Evolutionary conservation across 2,888 invertebrate species (phyloP), one percentile per base, ranked within the genome.

Genomic region (Aphelenchoides bicaudatus): DNA sequence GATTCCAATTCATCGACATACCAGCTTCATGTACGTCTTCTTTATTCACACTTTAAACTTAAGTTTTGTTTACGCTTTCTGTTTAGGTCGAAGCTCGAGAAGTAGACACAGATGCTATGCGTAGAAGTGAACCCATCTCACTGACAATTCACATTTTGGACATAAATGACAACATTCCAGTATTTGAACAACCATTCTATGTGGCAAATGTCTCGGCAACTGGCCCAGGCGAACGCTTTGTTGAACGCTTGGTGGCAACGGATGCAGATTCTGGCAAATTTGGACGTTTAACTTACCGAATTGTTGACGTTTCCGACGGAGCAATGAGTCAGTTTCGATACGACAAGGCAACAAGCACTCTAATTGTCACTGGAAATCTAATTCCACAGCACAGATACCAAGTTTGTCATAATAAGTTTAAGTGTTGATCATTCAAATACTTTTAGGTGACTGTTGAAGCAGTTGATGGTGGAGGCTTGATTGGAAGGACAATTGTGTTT

Each of bases 61-160:
- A n/a, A n/a, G 21, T 55, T 19, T 61, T 57, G 0, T 50, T 48
- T 56, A 74, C 73, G 69, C 76, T 3, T 71, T n/a, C n/a, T n/a
- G n/a, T n/a, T n/a, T n/a, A n/a, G n/a, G n/a, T n/a, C n/a, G n/a
- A 78, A 72, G 78, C 78, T 2, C 66, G 75, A 13, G 79, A 79
- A 52, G 76, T 79, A 30, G 75, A 71, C 56, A 79, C 79, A 16
- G 54, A 63, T 3, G 78, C 79, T 19, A 62, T 71, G 6, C 62
- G 79, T 4, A 66, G 66, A 29, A 70, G 70, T 43, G 67, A 72
- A 8, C 74, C 77, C 5, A 68, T 79, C 31, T 68, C 74, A 3
- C 61, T 79, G 23, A 72, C 70, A n/a, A 78, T 79, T 49, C 73
- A 74, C 59, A 68, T 79, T 30, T 54, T 79, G 48, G 74, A 76